Percentiles rank a stretch among this genome's conserved stretches.
phyloP scores from a whole-genome alignment of 2,797 vertebrate genomes.

The Myotis planiceps region DNA sequence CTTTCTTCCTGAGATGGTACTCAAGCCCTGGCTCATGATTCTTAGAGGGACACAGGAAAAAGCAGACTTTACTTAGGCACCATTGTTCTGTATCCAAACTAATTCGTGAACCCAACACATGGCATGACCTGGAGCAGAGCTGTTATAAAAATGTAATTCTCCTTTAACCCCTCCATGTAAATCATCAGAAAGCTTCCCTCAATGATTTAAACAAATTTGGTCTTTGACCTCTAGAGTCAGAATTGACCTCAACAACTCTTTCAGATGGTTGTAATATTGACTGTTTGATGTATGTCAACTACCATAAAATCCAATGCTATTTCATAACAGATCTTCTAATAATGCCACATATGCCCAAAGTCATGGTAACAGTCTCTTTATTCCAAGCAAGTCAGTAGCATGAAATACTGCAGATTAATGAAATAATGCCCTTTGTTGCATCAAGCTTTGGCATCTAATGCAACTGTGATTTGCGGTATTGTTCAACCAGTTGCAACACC shows the following conservation, averaged over 20 bases:
- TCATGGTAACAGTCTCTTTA: conserved; percentile 19
- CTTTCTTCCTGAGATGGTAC: neutral
- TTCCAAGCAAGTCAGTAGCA: conserved; percentile 6
- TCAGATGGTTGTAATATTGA: conserved; percentile 48
- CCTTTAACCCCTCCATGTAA: conserved; percentile 70
- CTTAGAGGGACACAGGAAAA: neutral
- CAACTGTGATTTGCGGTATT: conserved; percentile 24
- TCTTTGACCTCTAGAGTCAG: conserved; percentile 69
- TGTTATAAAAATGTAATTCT: conserved; percentile 68
- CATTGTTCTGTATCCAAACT: conserved; percentile 19
- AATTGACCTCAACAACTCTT: conserved; percentile 63
- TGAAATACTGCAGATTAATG: conserved; percentile 51
- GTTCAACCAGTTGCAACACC: neutral
- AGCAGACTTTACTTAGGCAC: neutral
- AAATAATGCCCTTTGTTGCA: conserved; percentile 29
- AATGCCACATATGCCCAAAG: conserved; percentile 27
- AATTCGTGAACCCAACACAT: conserved; percentile 32
- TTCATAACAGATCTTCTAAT: conserved; percentile 54
- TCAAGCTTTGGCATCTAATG: neutral
- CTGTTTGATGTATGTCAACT: conserved; percentile 57
- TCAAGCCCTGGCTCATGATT: neutral
- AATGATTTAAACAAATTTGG: conserved; percentile 77
- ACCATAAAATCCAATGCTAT: conserved; percentile 59
- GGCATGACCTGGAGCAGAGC: conserved; percentile 40
- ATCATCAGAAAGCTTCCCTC: conserved; percentile 65